A percentile compares a stretch with the other conserved stretches of the same genome.
Conservation (phyloP, 2,888 invertebrate species). For the Taphrorychus bicolor region DNA sequence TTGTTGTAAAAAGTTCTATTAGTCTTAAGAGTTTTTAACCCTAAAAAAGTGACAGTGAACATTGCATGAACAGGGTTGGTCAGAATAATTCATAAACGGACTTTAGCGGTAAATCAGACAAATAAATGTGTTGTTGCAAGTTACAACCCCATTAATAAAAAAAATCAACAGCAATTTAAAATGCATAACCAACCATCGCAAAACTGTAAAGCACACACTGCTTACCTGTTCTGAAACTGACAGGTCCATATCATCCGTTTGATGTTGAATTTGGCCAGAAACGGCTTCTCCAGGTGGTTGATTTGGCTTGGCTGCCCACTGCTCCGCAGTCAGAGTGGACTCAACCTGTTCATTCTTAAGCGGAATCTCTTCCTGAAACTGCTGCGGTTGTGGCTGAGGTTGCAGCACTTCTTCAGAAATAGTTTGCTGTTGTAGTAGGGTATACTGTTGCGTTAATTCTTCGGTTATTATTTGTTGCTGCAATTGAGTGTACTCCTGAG, state of each 20-base stretch:
- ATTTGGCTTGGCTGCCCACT: constrained; percentile 10
- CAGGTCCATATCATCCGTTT: constrained; percentile 40
- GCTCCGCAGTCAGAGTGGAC: constrained; percentile 15
- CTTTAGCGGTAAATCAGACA: too few relatives aligned
- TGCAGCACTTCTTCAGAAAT: constrained; percentile 42
- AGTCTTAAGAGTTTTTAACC: too few relatives aligned
- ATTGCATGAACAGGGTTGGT: too few relatives aligned
- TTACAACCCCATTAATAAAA: too few relatives aligned
- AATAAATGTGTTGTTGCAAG: too few relatives aligned
- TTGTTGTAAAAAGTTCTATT: too few relatives aligned
- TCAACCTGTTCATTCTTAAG: constrained; percentile 1
- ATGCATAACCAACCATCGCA: too few relatives aligned
- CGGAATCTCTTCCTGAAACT: background rate
- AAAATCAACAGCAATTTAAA: too few relatives aligned
- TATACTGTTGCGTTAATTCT: constrained; percentile 28
- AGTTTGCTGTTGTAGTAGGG: constrained; percentile 47
- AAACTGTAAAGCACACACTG: background rate
- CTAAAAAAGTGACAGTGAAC: too few relatives aligned
- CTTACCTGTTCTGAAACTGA: constrained; percentile 54
- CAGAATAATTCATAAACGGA: too few relatives aligned
- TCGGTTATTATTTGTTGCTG: constrained; percentile 47
- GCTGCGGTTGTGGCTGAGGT: background rate
- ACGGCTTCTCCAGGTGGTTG: constrained; percentile 6
- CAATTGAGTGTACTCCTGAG: constrained; percentile 50
- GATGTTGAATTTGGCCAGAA: constrained; percentile 1